Conservation (phyloP, 2,797 vertebrate genomes). For the Limosa lapponica region DNA sequence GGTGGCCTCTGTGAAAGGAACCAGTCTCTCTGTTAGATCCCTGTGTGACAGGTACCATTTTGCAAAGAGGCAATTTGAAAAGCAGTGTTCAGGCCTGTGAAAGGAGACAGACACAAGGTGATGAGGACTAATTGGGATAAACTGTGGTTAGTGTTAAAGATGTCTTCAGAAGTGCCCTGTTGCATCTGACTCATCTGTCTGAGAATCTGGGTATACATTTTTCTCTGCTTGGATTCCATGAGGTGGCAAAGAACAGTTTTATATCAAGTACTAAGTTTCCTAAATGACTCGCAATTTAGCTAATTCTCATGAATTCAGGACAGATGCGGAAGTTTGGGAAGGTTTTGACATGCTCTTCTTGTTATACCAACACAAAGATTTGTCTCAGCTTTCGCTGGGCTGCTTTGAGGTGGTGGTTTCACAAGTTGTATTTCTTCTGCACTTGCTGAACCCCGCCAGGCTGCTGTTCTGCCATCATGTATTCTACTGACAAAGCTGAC, state of each 20-base stretch:
- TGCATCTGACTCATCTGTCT: not conserved
- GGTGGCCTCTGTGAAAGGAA: not conserved
- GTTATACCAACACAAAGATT: not conserved
- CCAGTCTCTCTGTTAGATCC: not conserved
- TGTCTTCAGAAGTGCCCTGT: not conserved
- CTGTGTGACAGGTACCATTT: not conserved
- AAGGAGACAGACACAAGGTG: not conserved
- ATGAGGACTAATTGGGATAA: not conserved
- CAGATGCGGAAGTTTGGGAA: not conserved
- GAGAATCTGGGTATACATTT: not conserved
- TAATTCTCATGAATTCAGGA: not conserved
- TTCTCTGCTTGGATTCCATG: not conserved
- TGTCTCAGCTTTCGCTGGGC: not conserved
- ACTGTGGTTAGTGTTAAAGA: not conserved
- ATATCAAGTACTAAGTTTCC: not conserved
- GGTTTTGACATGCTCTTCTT: not conserved
- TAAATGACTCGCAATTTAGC: not conserved
- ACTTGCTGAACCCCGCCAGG: not conserved
- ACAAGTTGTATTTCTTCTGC: not conserved
- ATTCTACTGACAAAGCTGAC: not conserved
- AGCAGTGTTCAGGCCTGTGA: rapidly evolving
- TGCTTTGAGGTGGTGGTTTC: constrained; percentile 15
- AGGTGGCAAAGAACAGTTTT: not conserved
- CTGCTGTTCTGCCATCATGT: not conserved
- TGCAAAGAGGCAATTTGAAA: not conserved